phyloP scores from a whole-genome alignment of 2,113 vertebrate genomes.

The Ptilonorhynchus violaceus region DNA sequence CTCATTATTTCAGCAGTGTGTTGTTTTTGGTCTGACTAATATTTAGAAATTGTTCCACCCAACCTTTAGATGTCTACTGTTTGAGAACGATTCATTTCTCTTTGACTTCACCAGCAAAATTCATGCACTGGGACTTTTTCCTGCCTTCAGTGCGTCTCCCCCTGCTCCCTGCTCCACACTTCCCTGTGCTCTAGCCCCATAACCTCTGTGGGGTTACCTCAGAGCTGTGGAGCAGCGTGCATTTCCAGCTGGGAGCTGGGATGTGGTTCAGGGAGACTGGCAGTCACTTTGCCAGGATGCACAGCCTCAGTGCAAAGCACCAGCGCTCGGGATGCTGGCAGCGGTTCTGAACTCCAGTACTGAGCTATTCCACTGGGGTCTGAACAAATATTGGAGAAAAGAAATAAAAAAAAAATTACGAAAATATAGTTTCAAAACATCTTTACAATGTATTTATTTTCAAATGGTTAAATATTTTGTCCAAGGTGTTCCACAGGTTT shows the following conservation, averaged over 20 bases:
- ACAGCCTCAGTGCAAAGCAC: not conserved
- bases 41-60: conserved; percentile 50
- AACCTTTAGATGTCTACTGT: conserved; percentile 43
- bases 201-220: not conserved
- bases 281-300: not conserved
- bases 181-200: not conserved
- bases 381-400: not conserved
- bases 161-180: not conserved
- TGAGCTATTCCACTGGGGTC: not conserved
- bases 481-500: not conserved
- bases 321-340: not conserved
- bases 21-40: conserved; percentile 50
- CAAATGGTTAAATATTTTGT: not conserved
- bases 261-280: not conserved
- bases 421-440: not conserved
- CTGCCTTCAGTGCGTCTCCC: not conserved
- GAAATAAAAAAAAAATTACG: not conserved
- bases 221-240: not conserved
- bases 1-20: conserved; percentile 38
- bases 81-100: conserved; percentile 41
- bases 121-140: not conserved
- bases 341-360: not conserved
- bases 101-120: not conserved
- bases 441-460: not conserved
- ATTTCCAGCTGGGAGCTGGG: not conserved